Evolutionary conservation across 2,797 vertebrate species (phyloP).

Genomic region (Acipenser oxyrinchus): DNA sequence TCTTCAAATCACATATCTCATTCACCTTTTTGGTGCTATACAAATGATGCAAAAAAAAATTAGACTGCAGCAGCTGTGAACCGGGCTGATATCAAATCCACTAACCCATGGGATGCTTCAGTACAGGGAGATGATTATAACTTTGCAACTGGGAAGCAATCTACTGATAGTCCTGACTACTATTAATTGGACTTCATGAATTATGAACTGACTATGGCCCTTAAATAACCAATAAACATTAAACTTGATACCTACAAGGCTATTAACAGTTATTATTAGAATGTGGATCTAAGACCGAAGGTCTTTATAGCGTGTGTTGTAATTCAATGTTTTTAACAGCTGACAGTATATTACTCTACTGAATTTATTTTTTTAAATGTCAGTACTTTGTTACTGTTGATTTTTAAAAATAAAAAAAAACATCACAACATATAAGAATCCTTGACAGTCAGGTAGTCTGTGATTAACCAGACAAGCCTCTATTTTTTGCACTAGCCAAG

Average conservation of each 20-base stretch:
- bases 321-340: too few species aligned
- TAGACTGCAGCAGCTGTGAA: conserved; percentile 51
- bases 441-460: too few species aligned
- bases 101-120: conserved; percentile 52
- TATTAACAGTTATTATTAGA: background rate
- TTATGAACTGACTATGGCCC: conserved; percentile 45
- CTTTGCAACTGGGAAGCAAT: conserved; percentile 49
- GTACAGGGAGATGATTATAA: conserved; percentile 56
- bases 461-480: too few species aligned
- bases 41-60: conserved; percentile 63
- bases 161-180: conserved; percentile 41
- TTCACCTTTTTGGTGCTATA: conserved; percentile 56
- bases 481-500: background rate
- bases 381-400: too few species aligned
- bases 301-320: too few species aligned
- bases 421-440: too few species aligned
- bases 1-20: conserved; percentile 36
- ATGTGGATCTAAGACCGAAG: background rate
- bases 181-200: conserved; percentile 45
- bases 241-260: background rate
- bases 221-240: conserved; percentile 19
- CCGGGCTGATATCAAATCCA: conserved; percentile 52
- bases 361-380: too few species aligned
- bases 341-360: too few species aligned
- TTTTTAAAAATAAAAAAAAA: too few species aligned